phyloP scores from a whole-genome alignment of 2,113 vertebrate species.

The Eulemur rufifrons region DNA sequence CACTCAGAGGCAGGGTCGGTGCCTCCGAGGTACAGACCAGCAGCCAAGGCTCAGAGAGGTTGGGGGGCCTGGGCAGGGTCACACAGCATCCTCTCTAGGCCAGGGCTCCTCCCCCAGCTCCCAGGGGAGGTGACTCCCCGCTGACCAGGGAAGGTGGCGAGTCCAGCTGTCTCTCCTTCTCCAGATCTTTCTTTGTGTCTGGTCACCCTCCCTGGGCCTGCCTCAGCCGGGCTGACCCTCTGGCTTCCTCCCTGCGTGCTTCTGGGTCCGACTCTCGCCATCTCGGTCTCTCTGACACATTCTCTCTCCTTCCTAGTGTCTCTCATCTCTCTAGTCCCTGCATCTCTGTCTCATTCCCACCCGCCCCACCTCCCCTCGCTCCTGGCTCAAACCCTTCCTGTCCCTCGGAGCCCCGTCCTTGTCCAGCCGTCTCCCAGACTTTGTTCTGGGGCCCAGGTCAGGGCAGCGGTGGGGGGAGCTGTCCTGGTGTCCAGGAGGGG shows the following conservation, averaged over 20 bases:
- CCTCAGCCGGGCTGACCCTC: not conserved
- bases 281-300: not conserved
- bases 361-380: accelerated
- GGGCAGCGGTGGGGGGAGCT: no score
- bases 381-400: not conserved
- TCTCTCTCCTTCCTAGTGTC: not conserved
- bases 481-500: not conserved
- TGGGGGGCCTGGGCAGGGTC: not conserved
- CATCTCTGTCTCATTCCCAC: not conserved
- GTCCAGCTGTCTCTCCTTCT: accelerated
- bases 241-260: not conserved
- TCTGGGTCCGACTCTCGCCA: not conserved
- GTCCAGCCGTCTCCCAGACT: not conserved
- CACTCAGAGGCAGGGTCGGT: not conserved
- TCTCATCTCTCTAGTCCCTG: no score
- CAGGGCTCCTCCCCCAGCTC: not conserved
- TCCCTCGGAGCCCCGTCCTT: not conserved
- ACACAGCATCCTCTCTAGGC: not conserved
- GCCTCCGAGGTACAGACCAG: not conserved
- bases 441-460: not conserved
- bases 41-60: not conserved
- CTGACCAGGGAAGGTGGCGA: not conserved
- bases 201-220: not conserved
- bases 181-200: not conserved
- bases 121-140: not conserved